phyloP scores from a whole-genome alignment of 1,140 invertebrate genomes.

The Ceratina japonica region DNA sequence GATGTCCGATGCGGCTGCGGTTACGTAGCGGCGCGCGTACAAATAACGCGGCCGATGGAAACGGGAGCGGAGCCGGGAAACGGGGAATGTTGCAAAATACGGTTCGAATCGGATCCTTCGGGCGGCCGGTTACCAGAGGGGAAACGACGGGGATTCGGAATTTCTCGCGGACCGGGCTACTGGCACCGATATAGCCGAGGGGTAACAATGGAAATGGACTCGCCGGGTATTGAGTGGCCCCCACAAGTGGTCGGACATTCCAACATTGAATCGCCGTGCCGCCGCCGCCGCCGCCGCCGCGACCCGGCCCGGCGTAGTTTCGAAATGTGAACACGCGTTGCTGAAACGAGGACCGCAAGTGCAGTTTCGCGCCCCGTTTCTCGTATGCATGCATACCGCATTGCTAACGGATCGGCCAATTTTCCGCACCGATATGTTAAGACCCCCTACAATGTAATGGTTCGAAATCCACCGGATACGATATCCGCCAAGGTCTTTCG shows the following conservation, averaged over 20 bases:
- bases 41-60: conserved; percentile 61
- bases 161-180: conserved; percentile 48
- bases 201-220: conserved; percentile 66
- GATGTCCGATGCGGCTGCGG: conserved; percentile 29
- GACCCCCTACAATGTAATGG: conserved; percentile 62
- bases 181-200: conserved; percentile 58
- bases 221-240: conserved; percentile 57
- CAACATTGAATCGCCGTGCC: conserved; percentile 56
- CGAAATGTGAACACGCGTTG: conserved; percentile 59
- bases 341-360: conserved; percentile 57
- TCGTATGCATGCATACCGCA: conserved; percentile 58
- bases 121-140: neutral
- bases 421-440: conserved; percentile 62
- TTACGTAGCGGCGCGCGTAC: conserved; percentile 27
- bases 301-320: conserved; percentile 4
- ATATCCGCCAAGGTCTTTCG: conserved; percentile 32
- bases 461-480: conserved; percentile 30
- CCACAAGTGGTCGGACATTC: conserved; percentile 63
- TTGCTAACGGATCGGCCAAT: conserved; percentile 64
- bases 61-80: conserved; percentile 32
- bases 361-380: conserved; percentile 61
- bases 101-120: conserved; percentile 51
- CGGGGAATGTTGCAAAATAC: conserved; percentile 41
- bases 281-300: too few relatives aligned
- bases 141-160: conserved; percentile 45